These are phyloP conservation scores for Lepidothrix coronata DNA, from an alignment of 2,113 vertebrate species.

Conservation along the genomic window DNA sequence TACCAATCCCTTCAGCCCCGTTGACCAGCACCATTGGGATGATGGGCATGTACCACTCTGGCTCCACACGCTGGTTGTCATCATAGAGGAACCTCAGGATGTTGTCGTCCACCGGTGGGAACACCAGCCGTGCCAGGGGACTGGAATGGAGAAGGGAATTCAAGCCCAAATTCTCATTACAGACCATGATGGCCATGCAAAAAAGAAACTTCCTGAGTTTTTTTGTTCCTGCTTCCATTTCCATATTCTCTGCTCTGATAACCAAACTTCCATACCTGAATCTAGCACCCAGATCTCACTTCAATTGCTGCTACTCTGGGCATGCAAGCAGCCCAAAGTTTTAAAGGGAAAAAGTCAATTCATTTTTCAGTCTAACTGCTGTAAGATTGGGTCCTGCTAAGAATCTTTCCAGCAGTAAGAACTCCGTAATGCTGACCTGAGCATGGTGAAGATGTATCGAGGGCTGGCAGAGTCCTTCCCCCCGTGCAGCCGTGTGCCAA, in stretches of 20 bases:
- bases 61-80: slow-evolving; percentile 96
- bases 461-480: slow-evolving; percentile 98
- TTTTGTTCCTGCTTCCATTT: background rate
- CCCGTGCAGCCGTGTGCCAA: slow-evolving; percentile 93
- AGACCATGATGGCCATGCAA: accelerated
- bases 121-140: slow-evolving; percentile 85
- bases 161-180: background rate
- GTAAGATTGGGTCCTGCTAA: background rate
- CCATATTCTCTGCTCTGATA: background rate
- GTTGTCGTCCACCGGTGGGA: slow-evolving; percentile 88
- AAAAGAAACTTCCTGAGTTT: background rate
- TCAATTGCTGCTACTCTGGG: background rate
- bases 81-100: slow-evolving; percentile 90
- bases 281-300: background rate
- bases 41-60: slow-evolving; percentile 97
- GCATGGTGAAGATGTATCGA: slow-evolving; percentile 99
- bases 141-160: slow-evolving; percentile 65
- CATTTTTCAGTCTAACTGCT: background rate
- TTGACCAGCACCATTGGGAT: slow-evolving; percentile 92
- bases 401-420: background rate
- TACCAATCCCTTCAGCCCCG: slow-evolving; percentile 93
- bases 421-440: slow-evolving; percentile 79
- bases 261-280: background rate
- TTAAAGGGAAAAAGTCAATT: background rate
- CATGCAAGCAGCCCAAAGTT: background rate